Evolutionary conservation across 1,140 invertebrate genomes (phyloP).

Genomic region (Leptonema lineaticorne): DNA sequence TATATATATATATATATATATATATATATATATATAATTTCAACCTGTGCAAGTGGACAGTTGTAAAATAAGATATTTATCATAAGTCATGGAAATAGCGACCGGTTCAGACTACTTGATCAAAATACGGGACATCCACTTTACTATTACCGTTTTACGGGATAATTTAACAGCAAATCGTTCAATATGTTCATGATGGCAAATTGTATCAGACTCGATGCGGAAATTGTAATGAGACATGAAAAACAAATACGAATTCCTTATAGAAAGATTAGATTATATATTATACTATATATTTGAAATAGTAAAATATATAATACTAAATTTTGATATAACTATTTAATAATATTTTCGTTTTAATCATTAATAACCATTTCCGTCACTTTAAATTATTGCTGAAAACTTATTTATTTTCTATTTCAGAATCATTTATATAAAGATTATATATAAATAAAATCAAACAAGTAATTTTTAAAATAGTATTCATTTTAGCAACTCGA

Average conservation of each 20-base stretch:
- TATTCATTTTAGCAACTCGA: too few relatives aligned
- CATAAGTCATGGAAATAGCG: background rate
- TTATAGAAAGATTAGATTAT: background rate
- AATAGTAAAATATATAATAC: too few relatives aligned
- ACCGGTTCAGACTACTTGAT: constrained; percentile 5
- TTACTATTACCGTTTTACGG: constrained; percentile 13
- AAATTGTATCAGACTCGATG: constrained; percentile 7
- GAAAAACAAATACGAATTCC: too few relatives aligned
- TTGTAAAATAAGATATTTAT: background rate
- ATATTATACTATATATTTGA: too few relatives aligned
- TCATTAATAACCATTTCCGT: too few relatives aligned
- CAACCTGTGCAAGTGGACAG: background rate
- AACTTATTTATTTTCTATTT: too few relatives aligned
- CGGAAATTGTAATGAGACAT: constrained; percentile 4
- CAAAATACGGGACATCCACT: constrained; percentile 18
- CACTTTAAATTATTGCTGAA: too few relatives aligned
- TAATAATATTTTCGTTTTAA: too few relatives aligned
- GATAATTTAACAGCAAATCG: background rate
- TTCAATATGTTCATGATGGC: background rate
- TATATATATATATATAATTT: background rate
- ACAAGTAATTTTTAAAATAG: too few relatives aligned
- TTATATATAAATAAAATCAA: too few relatives aligned
- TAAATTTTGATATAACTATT: too few relatives aligned
- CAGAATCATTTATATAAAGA: too few relatives aligned
- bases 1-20: background rate